A percentile compares a stretch with the other conserved stretches of the same genome.
These are phyloP conservation scores for Ectemnius continuus DNA, from an alignment of 2,888 invertebrate genomes.

Conservation along the genomic window DNA sequence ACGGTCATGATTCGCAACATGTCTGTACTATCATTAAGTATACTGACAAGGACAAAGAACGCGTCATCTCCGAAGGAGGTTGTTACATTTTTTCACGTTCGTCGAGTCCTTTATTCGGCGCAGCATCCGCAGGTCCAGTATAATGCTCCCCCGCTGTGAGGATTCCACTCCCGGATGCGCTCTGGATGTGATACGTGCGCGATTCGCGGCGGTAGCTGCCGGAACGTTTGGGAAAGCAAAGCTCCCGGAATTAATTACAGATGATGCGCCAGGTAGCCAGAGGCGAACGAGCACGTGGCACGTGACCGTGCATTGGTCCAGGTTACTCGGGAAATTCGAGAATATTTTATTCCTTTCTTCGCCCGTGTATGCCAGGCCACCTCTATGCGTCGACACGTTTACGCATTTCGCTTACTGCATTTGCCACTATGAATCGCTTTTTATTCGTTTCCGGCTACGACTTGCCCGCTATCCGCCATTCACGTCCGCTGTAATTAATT, in stretches of 20 bases:
- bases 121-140: conserved; percentile 43
- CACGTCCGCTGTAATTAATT: no score
- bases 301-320: conserved; percentile 67
- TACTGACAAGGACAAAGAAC: conserved; percentile 25
- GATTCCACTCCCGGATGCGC: conserved; percentile 14
- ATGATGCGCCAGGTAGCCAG: conserved; percentile 22
- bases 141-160: conserved; percentile 52
- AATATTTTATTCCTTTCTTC: conserved; percentile 51
- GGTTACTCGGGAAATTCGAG: conserved; percentile 61
- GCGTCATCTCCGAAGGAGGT: conserved; percentile 27
- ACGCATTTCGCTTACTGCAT: conserved; percentile 43
- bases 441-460: no score
- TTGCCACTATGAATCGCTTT: conserved; percentile 2
- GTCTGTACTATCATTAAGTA: neutral
- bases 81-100: conserved; percentile 45
- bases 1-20: no score
- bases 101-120: conserved; percentile 6
- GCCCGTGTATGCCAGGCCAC: conserved; percentile 25
- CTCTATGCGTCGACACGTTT: conserved; percentile 66
- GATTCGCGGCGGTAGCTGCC: conserved; percentile 18
- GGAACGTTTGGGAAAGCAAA: conserved; percentile 26
- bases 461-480: no score
- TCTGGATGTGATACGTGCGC: conserved; percentile 9
- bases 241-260: conserved; percentile 56
- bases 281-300: conserved; percentile 39